These are phyloP conservation scores for Conus canariensis DNA, from an alignment of 2,888 invertebrate genomes.

Conservation along the genomic window DNA sequence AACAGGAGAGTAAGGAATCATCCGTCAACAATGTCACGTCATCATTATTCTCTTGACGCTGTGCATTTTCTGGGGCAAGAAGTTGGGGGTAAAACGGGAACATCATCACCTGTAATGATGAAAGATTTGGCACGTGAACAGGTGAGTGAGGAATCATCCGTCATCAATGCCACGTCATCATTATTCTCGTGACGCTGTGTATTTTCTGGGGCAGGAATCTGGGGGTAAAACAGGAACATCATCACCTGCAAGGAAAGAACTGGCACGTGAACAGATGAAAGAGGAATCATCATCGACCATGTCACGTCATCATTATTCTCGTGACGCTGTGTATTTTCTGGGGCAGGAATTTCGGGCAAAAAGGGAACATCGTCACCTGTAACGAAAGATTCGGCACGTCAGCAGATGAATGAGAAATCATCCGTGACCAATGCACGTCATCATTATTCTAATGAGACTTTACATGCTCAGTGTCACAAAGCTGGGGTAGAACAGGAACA, in stretches of 20 bases:
- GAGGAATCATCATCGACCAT: neutral
- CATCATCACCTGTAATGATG: conserved; percentile 54
- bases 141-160: too few species aligned
- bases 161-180: too few species aligned
- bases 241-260: conserved; percentile 42
- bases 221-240: conserved; percentile 71
- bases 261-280: too few species aligned
- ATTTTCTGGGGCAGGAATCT: conserved; percentile 66
- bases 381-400: neutral
- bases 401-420: too few species aligned
- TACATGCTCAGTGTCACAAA: conserved; percentile 58
- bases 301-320: too few species aligned
- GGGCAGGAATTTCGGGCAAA: conserved; percentile 72
- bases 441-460: too few species aligned
- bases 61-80: conserved; percentile 71
- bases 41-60: too few species aligned
- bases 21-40: too few species aligned
- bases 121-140: too few species aligned
- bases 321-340: neutral
- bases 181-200: conserved; percentile 60
- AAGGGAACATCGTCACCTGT: conserved; percentile 64
- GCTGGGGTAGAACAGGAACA: conserved; percentile 72
- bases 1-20: too few species aligned
- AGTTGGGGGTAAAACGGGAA: conserved; percentile 50
- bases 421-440: too few species aligned